These are phyloP conservation scores for Epinephelus malabaricus DNA, from an alignment of 2,797 vertebrate species.

Conservation along the genomic window DNA sequence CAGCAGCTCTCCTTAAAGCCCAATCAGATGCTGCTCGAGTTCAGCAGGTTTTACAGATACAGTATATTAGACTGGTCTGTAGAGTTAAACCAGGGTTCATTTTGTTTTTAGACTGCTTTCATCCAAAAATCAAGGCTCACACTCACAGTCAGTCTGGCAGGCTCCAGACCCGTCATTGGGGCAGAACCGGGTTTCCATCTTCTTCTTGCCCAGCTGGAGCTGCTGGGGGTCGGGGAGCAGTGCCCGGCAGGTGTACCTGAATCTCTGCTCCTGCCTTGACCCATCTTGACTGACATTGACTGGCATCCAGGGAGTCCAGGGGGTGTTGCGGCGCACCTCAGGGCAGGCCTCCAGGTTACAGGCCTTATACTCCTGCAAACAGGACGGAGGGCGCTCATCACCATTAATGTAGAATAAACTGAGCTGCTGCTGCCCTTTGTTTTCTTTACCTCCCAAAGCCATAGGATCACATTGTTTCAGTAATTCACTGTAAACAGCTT, in stretches of 20 bases:
- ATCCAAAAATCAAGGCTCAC: not conserved
- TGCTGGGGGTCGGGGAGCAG: constrained; percentile 92
- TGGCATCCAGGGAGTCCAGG: constrained; percentile 97
- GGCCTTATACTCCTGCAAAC: constrained; percentile 91
- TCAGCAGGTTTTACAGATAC: constrained; percentile 2
- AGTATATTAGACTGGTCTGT: not conserved
- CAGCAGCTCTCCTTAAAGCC: constrained; percentile 23
- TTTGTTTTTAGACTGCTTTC: not conserved
- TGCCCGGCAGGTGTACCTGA: constrained; percentile 95
- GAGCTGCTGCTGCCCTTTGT: not conserved
- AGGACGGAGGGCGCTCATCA: not conserved
- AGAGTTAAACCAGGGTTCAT: not conserved
- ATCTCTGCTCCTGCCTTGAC: constrained; percentile 95
- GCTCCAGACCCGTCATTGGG: constrained; percentile 89
- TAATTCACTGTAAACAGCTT: constrained; percentile 7
- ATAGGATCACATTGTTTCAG: not conserved
- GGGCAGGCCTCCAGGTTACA: constrained; percentile 95
- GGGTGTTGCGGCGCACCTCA: constrained; percentile 95
- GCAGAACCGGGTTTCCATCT: constrained; percentile 93
- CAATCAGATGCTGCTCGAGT: not conserved
- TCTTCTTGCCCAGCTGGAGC: constrained; percentile 95
- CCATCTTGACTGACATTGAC: constrained; percentile 93
- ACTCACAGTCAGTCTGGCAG: constrained; percentile 94
- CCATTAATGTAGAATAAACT: not conserved
- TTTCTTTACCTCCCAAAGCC: not conserved